These are phyloP conservation scores for Pseudochirops corinnae DNA, from an alignment of 2,797 vertebrate genomes.

Conservation along the genomic window DNA sequence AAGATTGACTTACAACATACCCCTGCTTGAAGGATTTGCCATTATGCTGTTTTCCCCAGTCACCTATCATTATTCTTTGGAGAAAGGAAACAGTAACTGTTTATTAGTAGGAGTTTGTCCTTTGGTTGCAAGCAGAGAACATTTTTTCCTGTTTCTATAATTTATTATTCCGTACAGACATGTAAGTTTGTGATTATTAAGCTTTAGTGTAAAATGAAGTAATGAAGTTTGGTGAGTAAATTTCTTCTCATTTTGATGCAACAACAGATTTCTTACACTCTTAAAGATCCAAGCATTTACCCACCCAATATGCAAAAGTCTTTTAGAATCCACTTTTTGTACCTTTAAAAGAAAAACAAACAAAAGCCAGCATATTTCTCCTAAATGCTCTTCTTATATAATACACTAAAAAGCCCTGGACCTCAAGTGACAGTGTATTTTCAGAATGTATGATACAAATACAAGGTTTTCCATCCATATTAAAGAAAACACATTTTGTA, in stretches of 20 bases:
- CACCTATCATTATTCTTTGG: constrained; percentile 86
- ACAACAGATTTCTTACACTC: constrained; percentile 78
- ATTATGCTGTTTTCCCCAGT: constrained; percentile 77
- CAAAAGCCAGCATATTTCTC: constrained; percentile 8
- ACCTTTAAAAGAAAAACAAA: constrained; percentile 78
- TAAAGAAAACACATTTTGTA: constrained; percentile 84
- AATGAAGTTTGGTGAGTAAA: constrained; percentile 75
- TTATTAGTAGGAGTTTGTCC: constrained; percentile 86
- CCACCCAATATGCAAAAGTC: constrained; percentile 75
- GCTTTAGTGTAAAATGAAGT: constrained; percentile 78
- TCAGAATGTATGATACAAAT: constrained; percentile 83
- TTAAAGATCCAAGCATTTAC: constrained; percentile 79
- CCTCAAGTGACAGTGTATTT: constrained; percentile 79
- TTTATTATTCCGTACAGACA: constrained; percentile 82
- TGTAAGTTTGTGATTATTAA: constrained; percentile 75
- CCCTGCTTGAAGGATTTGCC: constrained; percentile 82
- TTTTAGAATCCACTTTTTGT: constrained; percentile 74
- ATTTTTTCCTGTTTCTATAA: constrained; percentile 83
- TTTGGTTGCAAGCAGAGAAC: constrained; percentile 90
- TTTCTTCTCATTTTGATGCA: constrained; percentile 79
- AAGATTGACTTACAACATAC: constrained; percentile 82
- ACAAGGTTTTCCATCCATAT: constrained; percentile 83
- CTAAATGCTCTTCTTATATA: constrained; percentile 75
- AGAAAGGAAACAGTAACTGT: constrained; percentile 84
- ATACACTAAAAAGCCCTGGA: constrained; percentile 81